Evolutionary conservation across 2,888 invertebrate genomes (phyloP).

Genomic region (Latrodectus hesperus): DNA sequence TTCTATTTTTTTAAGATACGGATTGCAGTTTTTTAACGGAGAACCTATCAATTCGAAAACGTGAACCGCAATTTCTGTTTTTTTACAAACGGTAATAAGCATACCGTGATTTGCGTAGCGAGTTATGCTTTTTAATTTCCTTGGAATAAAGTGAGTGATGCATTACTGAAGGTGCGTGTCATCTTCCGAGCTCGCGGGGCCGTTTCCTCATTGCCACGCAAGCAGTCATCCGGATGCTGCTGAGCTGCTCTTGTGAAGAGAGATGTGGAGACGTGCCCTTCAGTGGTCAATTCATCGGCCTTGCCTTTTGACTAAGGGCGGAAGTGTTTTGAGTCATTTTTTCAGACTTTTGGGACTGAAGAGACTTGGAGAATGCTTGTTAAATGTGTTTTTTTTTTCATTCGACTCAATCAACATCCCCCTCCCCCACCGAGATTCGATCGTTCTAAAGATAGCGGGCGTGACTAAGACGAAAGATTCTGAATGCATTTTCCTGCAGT

Average conservation of each 20-base stretch:
- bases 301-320: conserved; percentile 11
- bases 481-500: too few relatives aligned
- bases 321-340: conserved; percentile 50
- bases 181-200: conserved; percentile 14
- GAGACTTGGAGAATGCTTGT: not conserved
- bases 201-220: conserved; percentile 4
- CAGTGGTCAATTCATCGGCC: conserved; percentile 21
- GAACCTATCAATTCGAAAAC: too few relatives aligned
- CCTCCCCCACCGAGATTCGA: too few relatives aligned
- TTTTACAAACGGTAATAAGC: not conserved
- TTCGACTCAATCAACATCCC: too few relatives aligned
- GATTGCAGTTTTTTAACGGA: too few relatives aligned
- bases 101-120: not conserved
- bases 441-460: too few relatives aligned
- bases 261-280: not conserved
- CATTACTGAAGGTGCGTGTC: conserved; percentile 28
- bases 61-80: not conserved
- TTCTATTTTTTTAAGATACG: not conserved
- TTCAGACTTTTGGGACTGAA: not conserved
- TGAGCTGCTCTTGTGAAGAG: not conserved
- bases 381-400: not conserved
- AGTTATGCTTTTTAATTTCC: conserved; percentile 41
- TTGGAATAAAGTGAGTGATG: conserved; percentile 30
- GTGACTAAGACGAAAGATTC: too few relatives aligned
- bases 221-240: not conserved